phyloP scores from a whole-genome alignment of 2,113 vertebrate genomes.

The Bolborhynchus lineola region DNA sequence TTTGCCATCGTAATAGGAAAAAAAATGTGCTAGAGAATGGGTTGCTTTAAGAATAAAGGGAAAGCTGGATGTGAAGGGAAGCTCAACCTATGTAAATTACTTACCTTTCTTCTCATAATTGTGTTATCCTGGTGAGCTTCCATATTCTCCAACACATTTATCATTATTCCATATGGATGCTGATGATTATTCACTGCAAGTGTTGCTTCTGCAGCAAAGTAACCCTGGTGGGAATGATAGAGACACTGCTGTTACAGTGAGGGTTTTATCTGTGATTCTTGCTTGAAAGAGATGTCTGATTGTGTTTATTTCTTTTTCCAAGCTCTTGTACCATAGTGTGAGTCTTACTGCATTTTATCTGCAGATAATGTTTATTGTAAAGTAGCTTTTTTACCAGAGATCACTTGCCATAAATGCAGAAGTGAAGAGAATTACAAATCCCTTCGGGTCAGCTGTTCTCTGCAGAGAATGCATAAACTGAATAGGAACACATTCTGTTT shows the following conservation, averaged over 20 bases:
- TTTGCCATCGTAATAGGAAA: background rate
- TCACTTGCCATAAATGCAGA: background rate
- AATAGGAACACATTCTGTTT: background rate
- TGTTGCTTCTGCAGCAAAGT: background rate
- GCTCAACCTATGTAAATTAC: background rate
- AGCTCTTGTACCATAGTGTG: background rate
- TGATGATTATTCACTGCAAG: background rate
- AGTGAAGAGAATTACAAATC: background rate
- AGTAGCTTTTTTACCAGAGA: background rate
- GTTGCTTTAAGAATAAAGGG: background rate
- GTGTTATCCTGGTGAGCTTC: background rate
- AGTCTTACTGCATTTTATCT: background rate
- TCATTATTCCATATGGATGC: background rate
- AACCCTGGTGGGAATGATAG: slow-evolving; percentile 6
- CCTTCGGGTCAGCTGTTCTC: slow-evolving; percentile 3
- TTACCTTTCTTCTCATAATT: background rate
- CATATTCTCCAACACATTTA: background rate
- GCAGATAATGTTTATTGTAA: background rate
- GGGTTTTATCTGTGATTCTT: background rate
- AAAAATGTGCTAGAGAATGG: background rate
- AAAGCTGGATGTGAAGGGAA: background rate
- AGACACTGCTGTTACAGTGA: background rate
- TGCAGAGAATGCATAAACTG: background rate
- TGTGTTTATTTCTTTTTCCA: background rate
- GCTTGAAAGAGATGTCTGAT: background rate